These are phyloP conservation scores for Hydropsyche tenuis DNA, from an alignment of 1,140 invertebrate genomes.

Conservation along the genomic window DNA sequence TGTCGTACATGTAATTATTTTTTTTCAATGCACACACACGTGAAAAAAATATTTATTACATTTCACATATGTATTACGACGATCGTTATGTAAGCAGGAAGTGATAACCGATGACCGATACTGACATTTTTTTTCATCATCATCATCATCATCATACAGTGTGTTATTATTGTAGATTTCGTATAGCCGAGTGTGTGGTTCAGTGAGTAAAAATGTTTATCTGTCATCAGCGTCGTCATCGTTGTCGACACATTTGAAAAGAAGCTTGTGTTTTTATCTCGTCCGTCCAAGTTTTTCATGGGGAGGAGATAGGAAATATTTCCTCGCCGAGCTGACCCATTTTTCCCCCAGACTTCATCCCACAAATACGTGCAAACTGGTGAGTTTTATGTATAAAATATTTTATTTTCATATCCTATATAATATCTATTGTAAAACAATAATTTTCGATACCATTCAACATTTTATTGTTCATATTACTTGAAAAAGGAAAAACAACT, in stretches of 20 bases:
- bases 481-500: too few relatives aligned
- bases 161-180: background rate
- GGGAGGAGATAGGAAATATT: slow-evolving; percentile 20
- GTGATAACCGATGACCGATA: slow-evolving; percentile 25
- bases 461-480: too few relatives aligned
- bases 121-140: slow-evolving; percentile 11
- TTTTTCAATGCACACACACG: background rate
- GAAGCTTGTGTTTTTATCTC: background rate
- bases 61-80: background rate
- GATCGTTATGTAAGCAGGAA: slow-evolving; percentile 24
- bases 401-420: too few relatives aligned
- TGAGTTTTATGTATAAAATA: background rate
- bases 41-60: slow-evolving; percentile 13
- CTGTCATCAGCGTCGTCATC: slow-evolving; percentile 18
- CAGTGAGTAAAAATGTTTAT: slow-evolving; percentile 24
- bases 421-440: too few relatives aligned
- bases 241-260: slow-evolving; percentile 1
- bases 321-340: slow-evolving; percentile 7
- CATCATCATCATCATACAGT: too few relatives aligned
- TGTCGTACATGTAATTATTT: background rate
- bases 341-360: background rate
- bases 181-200: slow-evolving; percentile 7
- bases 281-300: slow-evolving; percentile 9
- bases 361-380: slow-evolving; percentile 21
- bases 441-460: too few relatives aligned